Percentiles rank a stretch among this genome's conserved stretches.
Evolutionary conservation across 2,888 invertebrate species (phyloP).

Genomic region (Spodoptera exigua): DNA sequence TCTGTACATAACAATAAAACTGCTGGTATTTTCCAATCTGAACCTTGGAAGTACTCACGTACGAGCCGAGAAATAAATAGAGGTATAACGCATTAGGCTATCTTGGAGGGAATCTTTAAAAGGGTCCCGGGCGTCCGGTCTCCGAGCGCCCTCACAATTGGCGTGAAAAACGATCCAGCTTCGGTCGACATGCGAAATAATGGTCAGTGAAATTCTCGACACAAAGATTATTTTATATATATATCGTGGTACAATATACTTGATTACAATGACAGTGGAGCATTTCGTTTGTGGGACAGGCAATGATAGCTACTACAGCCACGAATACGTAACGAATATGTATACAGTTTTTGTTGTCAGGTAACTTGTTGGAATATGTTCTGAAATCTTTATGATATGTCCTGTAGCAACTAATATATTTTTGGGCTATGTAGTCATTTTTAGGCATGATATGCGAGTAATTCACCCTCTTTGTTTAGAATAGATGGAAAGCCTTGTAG

Average conservation of each 20-base stretch:
- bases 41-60: slow-evolving; percentile 46
- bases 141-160: slow-evolving; percentile 52
- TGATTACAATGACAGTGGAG: slow-evolving; percentile 47
- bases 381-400: slow-evolving; percentile 13
- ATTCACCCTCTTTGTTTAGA: slow-evolving; percentile 3
- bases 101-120: slow-evolving; percentile 59
- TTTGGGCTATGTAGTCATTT: slow-evolving; percentile 4
- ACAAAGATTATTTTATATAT: slow-evolving; percentile 52
- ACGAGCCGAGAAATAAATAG: slow-evolving; percentile 59
- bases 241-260: slow-evolving; percentile 44
- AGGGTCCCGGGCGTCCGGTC: slow-evolving; percentile 56
- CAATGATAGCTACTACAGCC: slow-evolving; percentile 15
- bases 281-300: slow-evolving; percentile 29
- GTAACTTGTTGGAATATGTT: slow-evolving; percentile 5
- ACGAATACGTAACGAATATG: slow-evolving; percentile 16
- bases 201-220: slow-evolving; percentile 46
- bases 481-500: slow-evolving; percentile 5
- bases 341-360: neutral
- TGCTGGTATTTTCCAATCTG: slow-evolving; percentile 24
- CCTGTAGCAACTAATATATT: slow-evolving; percentile 6
- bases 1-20: slow-evolving; percentile 32
- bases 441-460: slow-evolving; percentile 18
- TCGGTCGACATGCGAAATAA: slow-evolving; percentile 55
- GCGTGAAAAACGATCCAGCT: slow-evolving; percentile 59
- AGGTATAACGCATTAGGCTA: slow-evolving; percentile 64